Base-by-base conservation (phyloP, 2,797 vertebrate genomes). In the Neomorphus geoffroyi region DNA sequence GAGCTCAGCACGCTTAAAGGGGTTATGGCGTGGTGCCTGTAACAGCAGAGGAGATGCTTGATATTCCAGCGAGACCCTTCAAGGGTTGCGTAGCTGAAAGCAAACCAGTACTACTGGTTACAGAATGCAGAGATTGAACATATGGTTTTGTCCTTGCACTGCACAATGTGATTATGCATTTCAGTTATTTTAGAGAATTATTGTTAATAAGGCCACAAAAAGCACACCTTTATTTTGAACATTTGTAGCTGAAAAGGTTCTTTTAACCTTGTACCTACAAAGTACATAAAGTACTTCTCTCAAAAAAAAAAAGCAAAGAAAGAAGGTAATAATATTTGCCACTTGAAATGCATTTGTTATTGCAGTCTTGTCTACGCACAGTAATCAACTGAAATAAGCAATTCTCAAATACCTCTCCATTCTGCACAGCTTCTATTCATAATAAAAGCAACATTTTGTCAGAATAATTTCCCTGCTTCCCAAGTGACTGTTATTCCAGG, bases 341-440 rank as follows among this genome's bases (percentile, higher is more conserved):
- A 78, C 90, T 92, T 82, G 74, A 96, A 97, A 93, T 87, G 83
- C 86, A 74, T 85, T 94, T 95, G 85, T 89, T 61, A 58, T 45
- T 92, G 88, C 85, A 71, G 72, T 48, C 79, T 89, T 69, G 78
- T 86, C 90, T 81, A 7, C 0, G 7, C 61, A 54, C 53, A 69
- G 74, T 90, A 94, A 92, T 92, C 28, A 8, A 37, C 87, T 84
- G 85, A 86, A 96, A 92, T 88, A 84, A 92, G 85, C 60, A 73
- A 32, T 93, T 91, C 53, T 64, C 53, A 87, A 80, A 90, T 74
- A 77, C 57, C 62, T 96, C 72, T 79, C 66, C 41, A 39, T 85
- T 90, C 92, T 80, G 33, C 65, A 43, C 14, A 32, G 53, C 66
- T 48, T 81, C 77, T 87, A 46, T 87, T 92, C 35, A 85, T 64